phyloP scores from a whole-genome alignment of 2,888 invertebrate species.

The Marasmarcha lunaedactyla region DNA sequence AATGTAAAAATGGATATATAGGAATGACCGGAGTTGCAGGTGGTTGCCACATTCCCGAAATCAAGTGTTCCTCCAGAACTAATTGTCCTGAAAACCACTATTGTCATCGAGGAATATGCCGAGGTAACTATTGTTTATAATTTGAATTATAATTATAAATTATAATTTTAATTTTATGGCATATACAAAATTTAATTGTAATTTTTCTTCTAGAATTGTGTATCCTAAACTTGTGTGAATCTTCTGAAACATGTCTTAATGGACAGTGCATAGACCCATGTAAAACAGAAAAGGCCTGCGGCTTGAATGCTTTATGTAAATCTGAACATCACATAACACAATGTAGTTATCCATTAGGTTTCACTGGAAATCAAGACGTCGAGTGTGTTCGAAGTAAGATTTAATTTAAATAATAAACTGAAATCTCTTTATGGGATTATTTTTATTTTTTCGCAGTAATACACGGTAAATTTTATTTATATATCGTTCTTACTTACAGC shows the following conservation, averaged over 20 bases:
- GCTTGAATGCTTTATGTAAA: conserved; percentile 84
- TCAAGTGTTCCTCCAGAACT: conserved; percentile 75
- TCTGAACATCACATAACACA: conserved; percentile 79
- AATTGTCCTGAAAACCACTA: conserved; percentile 86
- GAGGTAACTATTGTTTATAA: conserved; percentile 71
- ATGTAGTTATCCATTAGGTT: conserved; percentile 86
- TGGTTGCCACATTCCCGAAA: conserved; percentile 83
- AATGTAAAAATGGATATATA: conserved; percentile 82
- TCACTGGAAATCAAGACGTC: conserved; percentile 85
- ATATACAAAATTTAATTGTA: too few species aligned
- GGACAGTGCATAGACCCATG: conserved; percentile 89
- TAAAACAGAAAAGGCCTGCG: conserved; percentile 80
- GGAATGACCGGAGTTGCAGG: conserved; percentile 79
- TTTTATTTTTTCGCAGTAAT: too few species aligned
- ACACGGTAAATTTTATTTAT: too few species aligned
- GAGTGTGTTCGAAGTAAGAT: conserved; percentile 87
- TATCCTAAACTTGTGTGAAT: conserved; percentile 79
- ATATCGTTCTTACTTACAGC: too few species aligned
- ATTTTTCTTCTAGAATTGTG: conserved; percentile 75
- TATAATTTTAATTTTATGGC: too few species aligned
- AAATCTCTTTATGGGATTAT: too few species aligned
- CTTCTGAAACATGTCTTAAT: conserved; percentile 82
- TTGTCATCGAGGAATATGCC: conserved; percentile 84
- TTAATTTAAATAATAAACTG: conserved; percentile 1
- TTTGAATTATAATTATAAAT: too few species aligned